phyloP scores from a whole-genome alignment of 2,888 invertebrate species.

The Steinernema hermaphroditum region DNA sequence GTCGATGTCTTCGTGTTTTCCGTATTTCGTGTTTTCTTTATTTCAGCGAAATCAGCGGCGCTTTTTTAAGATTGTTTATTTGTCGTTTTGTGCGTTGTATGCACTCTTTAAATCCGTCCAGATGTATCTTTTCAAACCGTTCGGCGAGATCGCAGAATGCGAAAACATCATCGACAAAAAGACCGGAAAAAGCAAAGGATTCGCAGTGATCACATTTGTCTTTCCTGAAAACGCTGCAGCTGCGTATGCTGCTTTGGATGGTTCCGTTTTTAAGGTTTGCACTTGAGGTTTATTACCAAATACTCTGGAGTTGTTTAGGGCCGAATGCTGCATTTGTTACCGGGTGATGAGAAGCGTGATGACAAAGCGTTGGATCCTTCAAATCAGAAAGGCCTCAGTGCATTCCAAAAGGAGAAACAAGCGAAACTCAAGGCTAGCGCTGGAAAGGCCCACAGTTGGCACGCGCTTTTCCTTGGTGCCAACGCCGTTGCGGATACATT shows the following conservation, averaged over 20 bases:
- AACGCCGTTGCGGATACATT: slow-evolving; percentile 91
- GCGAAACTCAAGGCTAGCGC: slow-evolving; percentile 74
- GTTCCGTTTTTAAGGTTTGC: slow-evolving; percentile 81
- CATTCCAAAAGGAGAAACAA: slow-evolving; percentile 82
- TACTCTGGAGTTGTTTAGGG: slow-evolving; percentile 73
- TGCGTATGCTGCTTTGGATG: slow-evolving; percentile 86
- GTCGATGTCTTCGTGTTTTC: no score
- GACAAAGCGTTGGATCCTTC: slow-evolving; percentile 35
- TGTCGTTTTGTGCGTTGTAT: no score
- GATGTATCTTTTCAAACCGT: slow-evolving; percentile 76
- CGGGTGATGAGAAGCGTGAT: slow-evolving; percentile 75
- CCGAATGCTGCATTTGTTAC: slow-evolving; percentile 87
- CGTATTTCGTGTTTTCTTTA: no score
- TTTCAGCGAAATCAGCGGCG: no score
- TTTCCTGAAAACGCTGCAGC: slow-evolving; percentile 91
- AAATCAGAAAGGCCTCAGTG: slow-evolving; percentile 67
- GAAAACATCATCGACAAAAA: slow-evolving; percentile 83
- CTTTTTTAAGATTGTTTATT: no score
- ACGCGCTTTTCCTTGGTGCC: slow-evolving; percentile 86
- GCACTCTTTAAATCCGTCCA: no score
- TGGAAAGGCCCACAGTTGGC: slow-evolving; percentile 82
- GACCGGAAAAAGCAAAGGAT: slow-evolving; percentile 84
- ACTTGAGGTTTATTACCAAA: no score
- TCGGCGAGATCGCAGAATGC: slow-evolving; percentile 69
- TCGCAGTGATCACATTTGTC: slow-evolving; percentile 86